Conservation (phyloP, 2,888 invertebrate species). For the Gryllus longicercus region DNA sequence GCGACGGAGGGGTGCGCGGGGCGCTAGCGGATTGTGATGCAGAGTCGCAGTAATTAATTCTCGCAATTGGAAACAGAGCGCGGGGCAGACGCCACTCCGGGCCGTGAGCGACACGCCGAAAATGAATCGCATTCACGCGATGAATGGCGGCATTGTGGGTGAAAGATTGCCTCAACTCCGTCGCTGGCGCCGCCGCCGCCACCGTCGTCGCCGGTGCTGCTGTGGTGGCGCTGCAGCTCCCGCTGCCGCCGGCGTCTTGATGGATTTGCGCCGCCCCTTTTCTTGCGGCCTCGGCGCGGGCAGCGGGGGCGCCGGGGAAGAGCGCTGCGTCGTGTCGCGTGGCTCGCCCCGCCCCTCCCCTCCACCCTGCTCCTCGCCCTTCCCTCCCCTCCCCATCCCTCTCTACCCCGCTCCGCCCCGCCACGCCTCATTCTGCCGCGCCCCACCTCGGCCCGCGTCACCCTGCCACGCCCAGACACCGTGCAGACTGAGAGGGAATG, state of each 20-base stretch:
- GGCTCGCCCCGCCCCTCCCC: conserved; percentile 28
- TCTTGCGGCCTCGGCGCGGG: conserved; percentile 5
- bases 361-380: too few relatives aligned
- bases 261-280: neutral
- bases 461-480: too few relatives aligned
- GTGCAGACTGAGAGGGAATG: too few relatives aligned
- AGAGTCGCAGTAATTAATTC: conserved; percentile 32
- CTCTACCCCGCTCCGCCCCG: conserved; percentile 38
- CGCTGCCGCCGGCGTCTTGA: neutral
- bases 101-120: conserved; percentile 24
- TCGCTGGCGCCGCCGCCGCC: neutral
- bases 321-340: conserved; percentile 21
- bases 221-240: neutral
- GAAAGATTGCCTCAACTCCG: conserved; percentile 30
- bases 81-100: conserved; percentile 23
- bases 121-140: conserved; percentile 33
- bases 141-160: conserved; percentile 33
- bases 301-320: neutral
- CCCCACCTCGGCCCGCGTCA: too few relatives aligned
- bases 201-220: neutral
- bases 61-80: conserved; percentile 24
- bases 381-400: too few relatives aligned
- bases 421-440: neutral
- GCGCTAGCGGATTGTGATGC: neutral
- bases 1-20: neutral